Base-by-base conservation (phyloP, 2,797 vertebrate species). In the Holocentrus rufus region DNA sequence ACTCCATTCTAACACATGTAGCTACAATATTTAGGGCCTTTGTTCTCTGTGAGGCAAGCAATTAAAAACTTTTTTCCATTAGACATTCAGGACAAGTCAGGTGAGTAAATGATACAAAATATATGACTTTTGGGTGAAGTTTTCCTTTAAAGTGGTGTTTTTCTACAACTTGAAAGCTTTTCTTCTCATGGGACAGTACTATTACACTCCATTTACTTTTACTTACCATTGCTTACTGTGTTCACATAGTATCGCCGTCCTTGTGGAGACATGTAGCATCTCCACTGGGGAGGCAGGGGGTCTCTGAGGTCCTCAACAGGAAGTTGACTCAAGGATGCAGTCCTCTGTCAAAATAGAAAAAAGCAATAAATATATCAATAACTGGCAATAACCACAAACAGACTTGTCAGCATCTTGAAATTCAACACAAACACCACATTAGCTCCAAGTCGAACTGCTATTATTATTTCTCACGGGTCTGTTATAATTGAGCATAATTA, bases 221-320 rank as follows among this genome's bases (percentile, higher is more conserved):
- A 11, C 4, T 96, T 91, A 99, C 98, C 98, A 13, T 98, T 98
- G 67, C 93, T 99, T 79, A 93, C 79, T 52, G 96, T 96, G 94
- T 99, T 98, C 89, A 99, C 98, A 10, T 98, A 99, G 91, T 99
- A 99, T 66, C 91, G 94, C 55, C 93, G 93, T 3, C 98, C 98
- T 85, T 99, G 96, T 22, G 97, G 96, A 22, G 97, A 99, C 95
- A 97, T 93, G 91, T 98, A 99, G 92, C 96, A 96, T 63, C 93
- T 96, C 98, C 98, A 99, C 55, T 96, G 96, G 0, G 94, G 94
- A 50, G 98, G 98, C 47, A 99, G 95, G 25, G 95, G 84, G 78
- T 85, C 5, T 89, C 90, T 87, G 77, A 88, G 90, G 44, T 98
- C 96, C 78, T 98, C 96, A 67, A 92, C 94, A 0, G 95, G 89